Base-by-base conservation (phyloP, 2,113 vertebrate genomes). In the Hemichromis elongatus region DNA sequence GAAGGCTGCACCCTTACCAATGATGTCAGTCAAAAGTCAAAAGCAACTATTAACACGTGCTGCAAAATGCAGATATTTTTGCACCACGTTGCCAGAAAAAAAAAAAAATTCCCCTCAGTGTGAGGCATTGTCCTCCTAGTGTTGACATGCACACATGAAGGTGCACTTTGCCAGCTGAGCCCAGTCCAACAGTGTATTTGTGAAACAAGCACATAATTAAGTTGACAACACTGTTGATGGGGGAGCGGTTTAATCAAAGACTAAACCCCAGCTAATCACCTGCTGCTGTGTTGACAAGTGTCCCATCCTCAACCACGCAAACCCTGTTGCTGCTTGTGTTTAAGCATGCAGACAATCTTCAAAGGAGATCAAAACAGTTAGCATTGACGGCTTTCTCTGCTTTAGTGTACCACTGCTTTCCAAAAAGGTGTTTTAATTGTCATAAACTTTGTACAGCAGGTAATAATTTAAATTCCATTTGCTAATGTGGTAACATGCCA, bases 171-270 rank as follows among this genome's bases (percentile, higher is more conserved):
- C 7, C 28, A 77, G 13, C 9, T 30, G 30, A 77, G 26, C 47
- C 4, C 50, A 5, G 5, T 40, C 66, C 68, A 37, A 26, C 2
- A 50, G 30, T 24, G 6, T 40, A 14, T 37, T 61, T 52, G 21
- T 63, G 37, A 50, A 75, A 21, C 30, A 78, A 54, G 52, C 9
- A 30, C 19, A 82, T 50, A 45, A 85, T 85, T 77, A 55, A 75
- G n/a, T 21, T 53, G 33, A 59, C 40, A 75, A n/a, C 37, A 55
- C 28, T 59, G 73, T 73, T 55, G 24, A 80, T 55, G 7, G 3
- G 55, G 61, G 30, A 21, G 40, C 30, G 42, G 11, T 54, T 88
- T n/a, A 57, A 61, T 82, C 33, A 85, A n/a, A 81, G 6, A 30
- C 12, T 35, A 4, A 16, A 50, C 7, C 21, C n/a, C 40, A n/a